Base-by-base conservation (phyloP, 1,140 invertebrate species). In the Leptinotarsa undecemlineata region DNA sequence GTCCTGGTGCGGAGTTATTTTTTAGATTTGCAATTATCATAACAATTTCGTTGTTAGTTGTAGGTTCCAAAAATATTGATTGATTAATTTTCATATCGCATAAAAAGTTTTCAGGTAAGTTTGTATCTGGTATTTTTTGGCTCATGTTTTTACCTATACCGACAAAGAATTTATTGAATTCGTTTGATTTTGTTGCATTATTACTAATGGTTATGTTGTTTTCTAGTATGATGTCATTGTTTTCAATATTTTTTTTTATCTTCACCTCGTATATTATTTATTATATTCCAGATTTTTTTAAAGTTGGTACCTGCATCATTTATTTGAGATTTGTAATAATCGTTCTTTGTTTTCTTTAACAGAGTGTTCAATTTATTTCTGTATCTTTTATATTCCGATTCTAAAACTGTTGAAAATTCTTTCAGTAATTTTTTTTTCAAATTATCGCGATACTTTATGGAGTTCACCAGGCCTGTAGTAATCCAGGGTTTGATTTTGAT, bases 251-350 rank as follows among this genome's bases (percentile, higher is more conserved):
- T 20, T 63, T 63, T 19, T 63, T 63, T 23, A 20, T 63, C 11
- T 13, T 63, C 61, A 23, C 21, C 21, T 23, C 21, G 21, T 63
- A 17, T 63, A 63, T 63, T 63, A 19, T 63, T 63, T 63, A 63
- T 63, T 63, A 19, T 63, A 63, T 63, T 63, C 61, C 61, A 63
- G 61, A 63, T 63, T 63, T 63, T 63, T 19, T 63, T 63, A 63
- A 17, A 63, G 19, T 63, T 63, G 13, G 61, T 17, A 63, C 61
- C 61, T 63, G 61, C 61, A 17, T n/a, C 61, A 63, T 63, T 63
- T 63, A 63, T 63, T 63, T 63, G 61, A 19, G 61, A 17, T 63
- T 63, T 19, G 61, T 63, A 63, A 19, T 63, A 63, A 19, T 63
- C 13, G 61, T 63, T 63, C 19, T 63, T 63, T 63, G 61, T 63